Percentiles rank a stretch among this genome's conserved stretches.
Conservation (phyloP, 2,797 vertebrate genomes). For the Heliangelus exortis region DNA sequence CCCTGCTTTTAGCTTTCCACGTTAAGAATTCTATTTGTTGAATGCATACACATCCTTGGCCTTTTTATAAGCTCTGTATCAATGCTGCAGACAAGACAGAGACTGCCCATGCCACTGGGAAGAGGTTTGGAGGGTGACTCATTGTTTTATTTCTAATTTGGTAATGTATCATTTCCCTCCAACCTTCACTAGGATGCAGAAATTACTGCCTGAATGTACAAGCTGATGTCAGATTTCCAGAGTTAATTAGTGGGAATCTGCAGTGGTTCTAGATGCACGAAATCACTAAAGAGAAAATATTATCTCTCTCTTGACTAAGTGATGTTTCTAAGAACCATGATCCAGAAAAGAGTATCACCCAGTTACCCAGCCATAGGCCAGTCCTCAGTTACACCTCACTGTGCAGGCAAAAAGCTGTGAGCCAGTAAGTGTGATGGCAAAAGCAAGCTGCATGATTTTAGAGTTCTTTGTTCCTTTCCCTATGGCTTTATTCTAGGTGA, state of each 20-base stretch:
- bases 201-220: conserved; percentile 12
- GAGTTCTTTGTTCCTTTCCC: neutral
- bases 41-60: neutral
- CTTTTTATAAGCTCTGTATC: conserved; percentile 1
- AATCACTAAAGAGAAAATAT: neutral
- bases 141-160: conserved; percentile 30
- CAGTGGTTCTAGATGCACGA: neutral
- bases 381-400: neutral
- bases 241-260: neutral
- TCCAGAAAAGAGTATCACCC: neutral
- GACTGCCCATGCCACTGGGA: neutral
- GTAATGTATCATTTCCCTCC: neutral
- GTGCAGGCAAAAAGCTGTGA: neutral
- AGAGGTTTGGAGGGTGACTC: conserved; percentile 1
- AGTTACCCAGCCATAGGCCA: neutral
- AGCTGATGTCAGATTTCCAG: neutral
- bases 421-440: neutral
- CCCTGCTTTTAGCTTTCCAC: neutral
- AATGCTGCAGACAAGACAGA: neutral
- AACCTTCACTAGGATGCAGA: conserved; percentile 2
- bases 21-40: neutral
- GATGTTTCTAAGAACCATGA: neutral
- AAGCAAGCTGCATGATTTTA: neutral
- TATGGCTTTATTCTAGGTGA: conserved; percentile 49
- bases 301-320: neutral